Evolutionary conservation across 2,888 invertebrate species (phyloP).

Genomic region (Graphium colonna): DNA sequence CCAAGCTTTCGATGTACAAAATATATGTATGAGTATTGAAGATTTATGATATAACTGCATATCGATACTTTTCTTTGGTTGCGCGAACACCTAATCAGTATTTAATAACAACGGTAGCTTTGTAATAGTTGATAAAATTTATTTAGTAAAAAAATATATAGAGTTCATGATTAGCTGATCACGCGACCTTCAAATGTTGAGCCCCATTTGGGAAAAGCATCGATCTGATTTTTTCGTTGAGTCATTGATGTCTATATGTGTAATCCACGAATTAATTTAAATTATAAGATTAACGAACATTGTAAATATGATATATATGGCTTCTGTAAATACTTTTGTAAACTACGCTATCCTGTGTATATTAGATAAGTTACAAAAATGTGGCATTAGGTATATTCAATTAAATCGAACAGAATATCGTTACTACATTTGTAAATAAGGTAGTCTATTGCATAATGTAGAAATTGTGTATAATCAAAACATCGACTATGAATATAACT

Average conservation of each 20-base stretch:
- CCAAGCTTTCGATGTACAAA: not conserved
- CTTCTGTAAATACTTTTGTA: slow-evolving; percentile 31
- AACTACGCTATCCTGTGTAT: not conserved
- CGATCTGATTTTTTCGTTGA: slow-evolving; percentile 15
- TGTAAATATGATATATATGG: slow-evolving; percentile 15
- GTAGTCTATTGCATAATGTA: slow-evolving; percentile 1
- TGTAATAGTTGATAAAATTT: slow-evolving; percentile 20
- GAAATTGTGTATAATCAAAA: not conserved
- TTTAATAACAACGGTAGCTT: slow-evolving; percentile 14
- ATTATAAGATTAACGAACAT: not conserved
- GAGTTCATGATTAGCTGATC: slow-evolving; percentile 45
- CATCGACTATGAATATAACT: not conserved
- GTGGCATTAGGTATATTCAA: not conserved
- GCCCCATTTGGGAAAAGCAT: slow-evolving; percentile 72
- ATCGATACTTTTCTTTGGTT: slow-evolving; percentile 58
- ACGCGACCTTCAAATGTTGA: slow-evolving; percentile 60
- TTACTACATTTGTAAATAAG: not conserved
- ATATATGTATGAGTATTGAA: no score
- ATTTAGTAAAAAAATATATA: slow-evolving; percentile 22
- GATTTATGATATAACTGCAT: no score
- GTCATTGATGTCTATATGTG: slow-evolving; percentile 3
- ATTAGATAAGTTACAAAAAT: not conserved
- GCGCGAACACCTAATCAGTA: slow-evolving; percentile 49
- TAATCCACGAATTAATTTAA: not conserved
- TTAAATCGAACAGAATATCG: not conserved